Evolutionary conservation across 2,113 vertebrate species (phyloP), one percentile per base, ranked within the genome.

Genomic region (Crocuta crocuta): DNA sequence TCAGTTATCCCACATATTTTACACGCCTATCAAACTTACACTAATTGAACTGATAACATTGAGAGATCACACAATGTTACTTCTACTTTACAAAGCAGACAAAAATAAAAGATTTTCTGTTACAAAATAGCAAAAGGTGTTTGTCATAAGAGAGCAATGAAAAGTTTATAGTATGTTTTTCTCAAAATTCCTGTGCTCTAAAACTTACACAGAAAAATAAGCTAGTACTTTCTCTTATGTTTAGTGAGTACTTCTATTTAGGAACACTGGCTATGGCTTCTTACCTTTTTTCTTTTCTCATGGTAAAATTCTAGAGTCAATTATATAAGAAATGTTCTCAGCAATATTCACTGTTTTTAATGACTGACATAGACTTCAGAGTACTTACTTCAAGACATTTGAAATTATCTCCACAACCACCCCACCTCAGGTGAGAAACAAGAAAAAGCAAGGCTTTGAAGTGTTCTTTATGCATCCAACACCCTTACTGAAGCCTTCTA

Each of bases 91-190:
- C 50, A 81, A 91, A 33, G n/a, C 66, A 74, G 39, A 80, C 31
- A 94, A 96, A 95, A 74, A 53, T 17, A 21, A 55, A 89, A 89
- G 31, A 76, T 65, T 91, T 9, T 83, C 5, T 58, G 28, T 58
- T 80, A 95, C 50, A 74, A 86, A 96, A 94, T 11, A 95, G 45
- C 19, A 92, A 68, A 71, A 96, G 92, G 84, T 90, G 73, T 81
- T 58, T 91, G 35, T 89, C 71, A 80, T 43, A 79, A 89, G n/a
- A 83, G 33, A 82, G 13, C 45, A 74, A 80, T 16, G 53, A 79
- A 90, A 93, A 55, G 28, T 53, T 93, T 63, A 95, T 43, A 61
- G 45, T 48, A 23, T 74, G 74, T 85, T 43, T 73, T 26, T 79
- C 45, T 86, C 70, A 65, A 95, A 81, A 94, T 78, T 89, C 68